Base-by-base conservation (phyloP, 2,113 vertebrate species). In the Plectropomus leopardus region DNA sequence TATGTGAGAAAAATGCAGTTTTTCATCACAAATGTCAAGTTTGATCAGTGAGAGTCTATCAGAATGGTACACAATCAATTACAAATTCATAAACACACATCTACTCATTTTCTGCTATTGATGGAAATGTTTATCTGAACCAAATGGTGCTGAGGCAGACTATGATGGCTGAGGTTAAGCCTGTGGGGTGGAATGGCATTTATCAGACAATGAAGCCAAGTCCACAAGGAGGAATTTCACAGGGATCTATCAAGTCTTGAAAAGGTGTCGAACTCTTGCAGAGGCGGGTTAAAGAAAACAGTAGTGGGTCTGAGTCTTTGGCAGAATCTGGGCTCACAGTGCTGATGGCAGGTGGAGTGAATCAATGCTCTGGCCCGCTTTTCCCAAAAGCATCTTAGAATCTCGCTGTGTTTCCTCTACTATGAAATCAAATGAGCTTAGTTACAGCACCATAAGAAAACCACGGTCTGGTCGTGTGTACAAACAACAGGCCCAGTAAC, bases 271-370 rank as follows among this genome's bases (percentile, higher is more conserved):
- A 72, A 77, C 58, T 73, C 72, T 72, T 55, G 82, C 76, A 17
- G 69, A 26, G 64, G 55, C 4, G 45, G 74, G 66, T 82, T 76
- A 92, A 91, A 89, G 68, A 82, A 89, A 92, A 80, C 85, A 90
- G 42, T 69, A 78, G 85, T 81, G 72, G 63, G 63, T 87, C 76
- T 66, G 50, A 77, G 58, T 30, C 34, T 88, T 83, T 89, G 84
- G 86, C 81, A 85, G 86, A 79, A 83, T 70, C 69, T 76, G 83
- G 78, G 72, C 71, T 79, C 72, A 69, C 72, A 0, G 67, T 48
- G 55, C 75, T 72, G 57, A 58, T 72, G 81, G 70, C 83, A 88
- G 89, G 84, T 86, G 83, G 76, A 80, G 51, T 71, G 76, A 84
- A 86, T 87, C 89, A 88, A 70, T 40, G 45, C 70, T 58, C 44